Percentiles rank a stretch among this genome's conserved stretches.
phyloP scores from a whole-genome alignment of 2,888 invertebrate genomes.

The Xestoiulus laeticollis region DNA sequence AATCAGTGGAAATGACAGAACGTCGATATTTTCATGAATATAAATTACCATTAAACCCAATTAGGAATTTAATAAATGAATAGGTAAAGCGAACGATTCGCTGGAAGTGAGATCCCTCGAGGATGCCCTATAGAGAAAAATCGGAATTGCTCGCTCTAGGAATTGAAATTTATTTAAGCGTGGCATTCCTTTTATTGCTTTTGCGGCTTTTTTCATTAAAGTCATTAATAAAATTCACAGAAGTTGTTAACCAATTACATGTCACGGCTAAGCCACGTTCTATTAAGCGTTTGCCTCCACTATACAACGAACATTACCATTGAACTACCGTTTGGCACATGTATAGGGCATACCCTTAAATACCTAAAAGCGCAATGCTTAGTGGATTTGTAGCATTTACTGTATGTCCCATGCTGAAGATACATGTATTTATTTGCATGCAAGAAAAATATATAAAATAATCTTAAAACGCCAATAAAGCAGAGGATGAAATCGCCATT shows the following conservation, averaged over 20 bases:
- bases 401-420: too few species aligned
- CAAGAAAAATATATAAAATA: background rate
- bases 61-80: slow-evolving; percentile 35
- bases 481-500: background rate
- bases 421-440: background rate
- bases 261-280: background rate
- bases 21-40: slow-evolving; percentile 35
- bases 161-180: slow-evolving; percentile 35
- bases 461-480: too few species aligned
- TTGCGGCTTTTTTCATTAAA: background rate
- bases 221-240: background rate
- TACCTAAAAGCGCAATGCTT: too few species aligned
- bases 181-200: background rate
- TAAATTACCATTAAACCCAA: slow-evolving; percentile 35
- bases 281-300: background rate
- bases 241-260: background rate
- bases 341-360: background rate
- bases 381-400: background rate
- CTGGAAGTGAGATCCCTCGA: background rate
- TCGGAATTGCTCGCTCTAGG: background rate
- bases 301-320: background rate
- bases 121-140: background rate
- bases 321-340: background rate
- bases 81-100: background rate
- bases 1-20: slow-evolving; percentile 39